Base-by-base conservation (phyloP, 1,140 invertebrate genomes). In the Pinna nobilis region DNA sequence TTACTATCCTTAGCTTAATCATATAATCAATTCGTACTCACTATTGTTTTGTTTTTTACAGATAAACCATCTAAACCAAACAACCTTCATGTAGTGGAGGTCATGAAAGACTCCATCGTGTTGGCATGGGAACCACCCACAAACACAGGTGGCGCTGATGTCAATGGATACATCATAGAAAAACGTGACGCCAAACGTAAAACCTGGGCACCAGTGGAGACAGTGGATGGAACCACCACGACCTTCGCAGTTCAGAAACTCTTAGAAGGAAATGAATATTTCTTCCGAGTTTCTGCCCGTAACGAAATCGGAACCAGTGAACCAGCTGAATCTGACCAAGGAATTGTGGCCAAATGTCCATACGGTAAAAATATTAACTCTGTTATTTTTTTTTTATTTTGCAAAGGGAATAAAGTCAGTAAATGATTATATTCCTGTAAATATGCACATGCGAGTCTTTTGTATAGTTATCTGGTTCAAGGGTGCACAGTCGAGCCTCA, bases 121-220 rank as follows among this genome's bases (percentile, higher is more conserved):
- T 74, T 89, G 57, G 79, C 93, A 88, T 97, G 95, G 96, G 93
- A 94, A 82, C 93, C 94, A 51, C 95, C 95, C 3, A 81, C 91
- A 3, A 93, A 95, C 80, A 93, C 95, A 83, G 95, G 95, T 66
- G 95, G 94, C 47, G 87, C 94, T 64, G 93, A 94, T 61, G 90
- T 97, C 55, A 92, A 91, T 0, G 93, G 93, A 80, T 97, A 97
- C 81, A 92, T 92, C 39, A 94, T 99, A 28, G 97, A 98, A 88
- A 98, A 98, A 90, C 95, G 96, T 92, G 97, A 98, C 83, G 93
- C 95, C 70, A 96, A 97, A 77, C 95, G 94, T 78, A 93, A 96
- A 91, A 92, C 95, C 53, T 99, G 97, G 97, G 93, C 94, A 94
- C 82, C 94, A 94, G 87, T 86, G 3, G 80, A 82, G 23, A 86